Conservation (phyloP, 2,888 invertebrate genomes). For the Frankliniella intonsa region DNA sequence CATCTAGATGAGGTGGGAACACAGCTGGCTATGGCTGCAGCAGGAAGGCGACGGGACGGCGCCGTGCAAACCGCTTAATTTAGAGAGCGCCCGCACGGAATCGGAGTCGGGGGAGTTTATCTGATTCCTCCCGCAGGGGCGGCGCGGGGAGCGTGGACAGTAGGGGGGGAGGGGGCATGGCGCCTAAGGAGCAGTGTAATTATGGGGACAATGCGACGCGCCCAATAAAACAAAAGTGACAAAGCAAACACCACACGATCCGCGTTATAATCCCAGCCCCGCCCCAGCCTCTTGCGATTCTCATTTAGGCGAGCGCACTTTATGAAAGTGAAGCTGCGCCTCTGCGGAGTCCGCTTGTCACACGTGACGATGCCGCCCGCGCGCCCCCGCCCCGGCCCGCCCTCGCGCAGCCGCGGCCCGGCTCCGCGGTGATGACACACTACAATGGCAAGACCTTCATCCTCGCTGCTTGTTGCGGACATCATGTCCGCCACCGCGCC, state of each 20-base stretch:
- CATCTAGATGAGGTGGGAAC: not conserved
- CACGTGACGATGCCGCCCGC: too few species aligned
- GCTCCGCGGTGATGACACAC: too few species aligned
- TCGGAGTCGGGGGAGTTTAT: slow-evolving; percentile 26
- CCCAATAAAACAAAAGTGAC: not conserved
- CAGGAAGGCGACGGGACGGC: not conserved
- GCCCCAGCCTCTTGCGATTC: too few species aligned
- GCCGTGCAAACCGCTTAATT: slow-evolving; percentile 25
- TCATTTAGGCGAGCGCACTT: too few species aligned
- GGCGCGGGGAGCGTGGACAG: not conserved
- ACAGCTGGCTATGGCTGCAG: not conserved
- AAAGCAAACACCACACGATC: not conserved
- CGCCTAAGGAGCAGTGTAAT: not conserved
- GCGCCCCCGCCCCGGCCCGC: too few species aligned
- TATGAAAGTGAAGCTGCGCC: too few species aligned
- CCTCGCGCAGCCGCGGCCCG: too few species aligned
- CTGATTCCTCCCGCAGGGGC: slow-evolving; percentile 1
- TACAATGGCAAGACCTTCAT: too few species aligned
- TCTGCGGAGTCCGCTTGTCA: too few species aligned
- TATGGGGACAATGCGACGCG: not conserved
- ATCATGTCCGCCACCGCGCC: too few species aligned
- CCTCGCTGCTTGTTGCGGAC: too few species aligned
- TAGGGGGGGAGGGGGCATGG: not conserved
- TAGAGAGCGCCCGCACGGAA: slow-evolving; percentile 19
- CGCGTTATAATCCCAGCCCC: too few species aligned